Evolutionary conservation across 2,113 vertebrate species (phyloP).

Genomic region (Anser brachyrhynchus): DNA sequence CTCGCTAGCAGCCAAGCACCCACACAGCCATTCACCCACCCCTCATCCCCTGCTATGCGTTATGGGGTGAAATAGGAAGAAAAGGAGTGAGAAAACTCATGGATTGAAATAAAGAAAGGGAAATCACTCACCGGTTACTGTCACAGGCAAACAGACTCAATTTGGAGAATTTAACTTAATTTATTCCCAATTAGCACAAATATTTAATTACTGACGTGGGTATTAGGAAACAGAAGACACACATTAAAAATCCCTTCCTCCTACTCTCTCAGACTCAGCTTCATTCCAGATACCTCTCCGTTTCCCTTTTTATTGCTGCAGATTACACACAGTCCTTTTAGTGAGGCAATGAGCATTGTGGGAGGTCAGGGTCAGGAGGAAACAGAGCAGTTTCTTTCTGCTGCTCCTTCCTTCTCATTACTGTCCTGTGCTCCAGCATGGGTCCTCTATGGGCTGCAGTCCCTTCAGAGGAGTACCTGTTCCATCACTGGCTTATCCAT

Average conservation of each 20-base stretch:
- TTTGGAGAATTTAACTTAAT: background rate
- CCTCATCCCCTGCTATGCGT: background rate
- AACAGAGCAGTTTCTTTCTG: background rate
- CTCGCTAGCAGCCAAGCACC: background rate
- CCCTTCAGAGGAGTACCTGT: background rate
- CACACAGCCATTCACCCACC: background rate
- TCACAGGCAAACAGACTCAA: background rate
- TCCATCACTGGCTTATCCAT: background rate
- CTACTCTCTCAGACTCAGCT: background rate
- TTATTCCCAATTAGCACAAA: background rate
- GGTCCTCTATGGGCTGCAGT: background rate
- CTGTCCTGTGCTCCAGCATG: background rate
- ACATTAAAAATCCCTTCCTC: background rate
- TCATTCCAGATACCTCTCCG: background rate
- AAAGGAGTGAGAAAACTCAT: background rate
- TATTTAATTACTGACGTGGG: background rate
- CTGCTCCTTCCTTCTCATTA: background rate
- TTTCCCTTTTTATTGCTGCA: background rate
- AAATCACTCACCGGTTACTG: background rate
- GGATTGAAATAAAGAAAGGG: background rate
- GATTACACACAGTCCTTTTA: background rate
- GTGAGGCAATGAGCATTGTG: background rate
- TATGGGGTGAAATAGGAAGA: background rate
- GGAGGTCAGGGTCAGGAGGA: background rate
- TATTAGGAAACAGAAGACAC: background rate